Conservation (phyloP, 2,113 vertebrate species). For the Catharus fuscescens region DNA sequence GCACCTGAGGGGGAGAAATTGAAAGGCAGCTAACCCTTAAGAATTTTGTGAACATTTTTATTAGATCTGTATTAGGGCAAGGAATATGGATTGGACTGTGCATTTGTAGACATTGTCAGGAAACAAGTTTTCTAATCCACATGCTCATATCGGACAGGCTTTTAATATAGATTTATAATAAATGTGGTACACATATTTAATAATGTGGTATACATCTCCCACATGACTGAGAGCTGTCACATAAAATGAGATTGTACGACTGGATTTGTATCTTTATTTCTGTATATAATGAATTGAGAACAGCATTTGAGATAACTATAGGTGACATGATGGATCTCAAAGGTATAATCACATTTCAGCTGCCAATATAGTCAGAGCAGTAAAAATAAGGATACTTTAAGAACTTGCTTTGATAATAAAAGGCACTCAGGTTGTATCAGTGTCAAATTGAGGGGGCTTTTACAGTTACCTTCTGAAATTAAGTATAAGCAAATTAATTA, state of each 20-base stretch:
- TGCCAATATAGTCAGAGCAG: neutral
- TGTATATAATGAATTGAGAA: neutral
- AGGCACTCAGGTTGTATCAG: neutral
- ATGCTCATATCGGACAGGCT: neutral
- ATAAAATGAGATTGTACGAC: neutral
- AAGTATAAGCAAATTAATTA: neutral
- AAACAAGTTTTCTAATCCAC: conserved; percentile 23
- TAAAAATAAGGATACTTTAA: conserved; percentile 6
- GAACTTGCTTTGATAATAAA: neutral
- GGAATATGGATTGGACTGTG: neutral
- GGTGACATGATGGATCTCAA: conserved; percentile 10
- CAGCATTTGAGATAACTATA: neutral
- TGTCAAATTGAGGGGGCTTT: neutral
- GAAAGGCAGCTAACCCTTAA: conserved; percentile 46
- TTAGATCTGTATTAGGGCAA: conserved; percentile 19
- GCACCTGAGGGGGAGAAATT: conserved; percentile 8
- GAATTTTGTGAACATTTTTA: conserved; percentile 45
- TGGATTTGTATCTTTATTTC: conserved; percentile 29
- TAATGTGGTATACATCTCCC: conserved; percentile 6
- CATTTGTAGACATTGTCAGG: neutral
- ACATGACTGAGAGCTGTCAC: neutral
- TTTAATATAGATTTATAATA: conserved; percentile 43
- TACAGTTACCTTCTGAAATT: neutral
- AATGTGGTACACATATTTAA: neutral
- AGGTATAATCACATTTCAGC: conserved; percentile 5